A percentile compares a stretch with the other conserved stretches of the same genome.
Evolutionary conservation across 2,797 vertebrate genomes (phyloP).

Genomic region (Serranus cabrilla): DNA sequence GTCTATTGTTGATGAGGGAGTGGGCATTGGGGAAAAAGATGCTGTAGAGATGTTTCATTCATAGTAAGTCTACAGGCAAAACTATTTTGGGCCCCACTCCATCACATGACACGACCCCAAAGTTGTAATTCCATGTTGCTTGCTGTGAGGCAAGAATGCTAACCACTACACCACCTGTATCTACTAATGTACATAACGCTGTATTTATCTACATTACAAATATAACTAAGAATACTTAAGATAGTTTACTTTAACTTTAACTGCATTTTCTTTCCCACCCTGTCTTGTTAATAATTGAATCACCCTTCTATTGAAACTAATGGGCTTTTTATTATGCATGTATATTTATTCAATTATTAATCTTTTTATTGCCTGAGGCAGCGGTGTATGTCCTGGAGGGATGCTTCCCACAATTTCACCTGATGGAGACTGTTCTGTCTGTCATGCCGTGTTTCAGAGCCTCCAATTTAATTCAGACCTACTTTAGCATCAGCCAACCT

Average conservation of each 20-base stretch:
- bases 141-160: too few species aligned
- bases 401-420: constrained; percentile 55
- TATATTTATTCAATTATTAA: constrained; percentile 72
- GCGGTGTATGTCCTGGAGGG: constrained; percentile 47
- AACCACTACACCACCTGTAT: too few species aligned
- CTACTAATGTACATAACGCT: constrained; percentile 4
- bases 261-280: constrained; percentile 7
- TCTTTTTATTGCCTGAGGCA: constrained; percentile 62
- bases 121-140: too few species aligned
- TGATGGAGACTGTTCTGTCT: constrained; percentile 55
- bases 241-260: constrained; percentile 27
- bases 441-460: constrained; percentile 49
- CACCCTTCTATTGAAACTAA: constrained; percentile 57
- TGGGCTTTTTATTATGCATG: constrained; percentile 61
- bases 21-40: too few species aligned
- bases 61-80: too few species aligned
- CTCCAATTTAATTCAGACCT: constrained; percentile 71
- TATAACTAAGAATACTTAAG: constrained; percentile 6
- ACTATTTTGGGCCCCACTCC: too few species aligned
- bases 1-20: too few species aligned
- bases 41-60: too few species aligned
- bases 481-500: constrained; percentile 64
- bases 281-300: constrained; percentile 61
- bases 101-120: too few species aligned
- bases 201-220: not conserved